phyloP scores from a whole-genome alignment of 2,113 vertebrate species.

The Elephas maximus region DNA sequence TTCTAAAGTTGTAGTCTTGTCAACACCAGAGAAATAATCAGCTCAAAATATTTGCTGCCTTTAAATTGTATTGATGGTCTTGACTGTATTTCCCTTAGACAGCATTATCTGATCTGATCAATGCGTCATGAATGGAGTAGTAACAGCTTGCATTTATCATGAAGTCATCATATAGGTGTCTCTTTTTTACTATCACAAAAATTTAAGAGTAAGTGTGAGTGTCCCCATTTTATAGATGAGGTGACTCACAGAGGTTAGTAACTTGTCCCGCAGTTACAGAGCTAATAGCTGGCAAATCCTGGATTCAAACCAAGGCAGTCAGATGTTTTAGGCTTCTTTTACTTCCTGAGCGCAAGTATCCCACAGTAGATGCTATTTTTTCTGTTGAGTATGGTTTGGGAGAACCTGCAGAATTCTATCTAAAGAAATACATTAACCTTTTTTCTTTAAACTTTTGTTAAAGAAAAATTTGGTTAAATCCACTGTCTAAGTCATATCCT shows the following conservation, averaged over 20 bases:
- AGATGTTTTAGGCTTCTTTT: not conserved
- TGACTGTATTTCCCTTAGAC: not conserved
- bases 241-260: not conserved
- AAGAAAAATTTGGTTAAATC: slow-evolving; percentile 24
- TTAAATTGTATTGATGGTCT: slow-evolving; percentile 33
- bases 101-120: slow-evolving; percentile 20
- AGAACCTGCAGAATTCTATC: not conserved
- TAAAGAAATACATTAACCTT: not conserved
- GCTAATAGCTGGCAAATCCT: not conserved
- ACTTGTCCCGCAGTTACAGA: not conserved
- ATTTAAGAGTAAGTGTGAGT: not conserved
- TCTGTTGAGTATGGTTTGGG: slow-evolving; percentile 12
- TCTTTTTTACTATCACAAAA: not conserved
- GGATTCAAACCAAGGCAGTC: not conserved
- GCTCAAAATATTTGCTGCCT: not conserved
- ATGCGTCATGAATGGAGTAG: slow-evolving; percentile 1
- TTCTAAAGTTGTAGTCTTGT: slow-evolving; percentile 5
- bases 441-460: not conserved
- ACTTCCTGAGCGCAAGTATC: not conserved
- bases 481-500: not conserved
- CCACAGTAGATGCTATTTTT: not conserved
- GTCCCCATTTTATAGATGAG: not conserved
- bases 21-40: not conserved
- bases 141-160: not conserved
- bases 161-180: not conserved